phyloP scores from a whole-genome alignment of 2,888 invertebrate genomes.

The Timema podura region DNA sequence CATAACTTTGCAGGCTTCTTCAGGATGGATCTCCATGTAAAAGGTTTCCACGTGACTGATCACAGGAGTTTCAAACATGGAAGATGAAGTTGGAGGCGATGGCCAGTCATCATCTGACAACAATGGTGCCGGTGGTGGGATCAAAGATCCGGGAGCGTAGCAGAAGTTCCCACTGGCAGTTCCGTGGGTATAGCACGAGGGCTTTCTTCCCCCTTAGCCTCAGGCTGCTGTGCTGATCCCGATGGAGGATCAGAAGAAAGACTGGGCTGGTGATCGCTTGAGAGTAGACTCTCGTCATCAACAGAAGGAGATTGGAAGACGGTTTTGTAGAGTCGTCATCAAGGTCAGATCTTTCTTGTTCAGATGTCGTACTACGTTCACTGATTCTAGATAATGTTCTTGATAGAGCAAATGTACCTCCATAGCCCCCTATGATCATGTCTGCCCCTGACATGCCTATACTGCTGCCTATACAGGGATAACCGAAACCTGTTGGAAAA shows the following conservation, averaged over 20 bases:
- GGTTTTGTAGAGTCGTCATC: constrained; percentile 72
- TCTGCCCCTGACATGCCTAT: constrained; percentile 48
- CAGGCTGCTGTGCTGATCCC: constrained; percentile 60
- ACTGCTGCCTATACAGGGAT: constrained; percentile 56
- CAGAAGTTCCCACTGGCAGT: neutral
- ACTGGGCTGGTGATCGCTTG: constrained; percentile 81
- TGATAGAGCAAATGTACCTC: constrained; percentile 65
- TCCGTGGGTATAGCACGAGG: constrained; percentile 2
- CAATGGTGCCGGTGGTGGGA: constrained; percentile 59
- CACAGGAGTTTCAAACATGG: constrained; percentile 64
- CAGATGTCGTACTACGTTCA: constrained; percentile 82
- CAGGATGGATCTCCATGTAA: constrained; percentile 70
- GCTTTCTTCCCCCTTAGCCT: constrained; percentile 30
- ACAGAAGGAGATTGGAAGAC: constrained; percentile 79
- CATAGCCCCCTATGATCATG: constrained; percentile 55
- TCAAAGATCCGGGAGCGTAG: constrained; percentile 28
- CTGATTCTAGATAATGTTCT: constrained; percentile 82
- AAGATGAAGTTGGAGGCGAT: constrained; percentile 65
- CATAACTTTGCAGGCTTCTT: constrained; percentile 72
- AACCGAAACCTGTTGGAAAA: constrained; percentile 70
- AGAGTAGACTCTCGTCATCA: constrained; percentile 77
- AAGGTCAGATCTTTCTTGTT: constrained; percentile 75
- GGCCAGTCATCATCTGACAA: constrained; percentile 78
- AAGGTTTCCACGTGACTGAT: constrained; percentile 76
- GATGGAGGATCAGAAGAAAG: constrained; percentile 80